Evolutionary conservation across 37 sponge, comb jelly and placozoan genomes (phyloP).

Genomic region (Bolinopsis microptera): DNA sequence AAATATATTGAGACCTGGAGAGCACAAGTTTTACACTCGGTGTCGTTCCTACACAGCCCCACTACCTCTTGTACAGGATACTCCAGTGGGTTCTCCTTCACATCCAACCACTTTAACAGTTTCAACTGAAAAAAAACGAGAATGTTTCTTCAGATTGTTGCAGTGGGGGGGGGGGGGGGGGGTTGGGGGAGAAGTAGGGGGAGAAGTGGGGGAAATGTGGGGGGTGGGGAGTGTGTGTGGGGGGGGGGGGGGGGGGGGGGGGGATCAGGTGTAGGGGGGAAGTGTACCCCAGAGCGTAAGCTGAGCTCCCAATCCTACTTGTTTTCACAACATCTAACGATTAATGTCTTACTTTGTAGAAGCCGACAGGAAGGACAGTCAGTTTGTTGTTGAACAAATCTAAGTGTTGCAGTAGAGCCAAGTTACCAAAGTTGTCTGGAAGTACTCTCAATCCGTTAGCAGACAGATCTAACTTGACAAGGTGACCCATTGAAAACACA

Average conservation of each 20-base stretch:
- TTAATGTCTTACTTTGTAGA: background rate
- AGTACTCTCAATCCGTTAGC: background rate
- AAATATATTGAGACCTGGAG: too few relatives aligned
- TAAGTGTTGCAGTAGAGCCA: slow-evolving; percentile 30
- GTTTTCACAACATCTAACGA: too few relatives aligned
- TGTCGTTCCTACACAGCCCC: slow-evolving; percentile 11
- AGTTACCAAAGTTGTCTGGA: slow-evolving; percentile 10
- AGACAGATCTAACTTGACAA: slow-evolving; percentile 53
- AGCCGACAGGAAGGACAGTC: background rate
- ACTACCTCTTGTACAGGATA: background rate
- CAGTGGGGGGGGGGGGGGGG: too few relatives aligned
- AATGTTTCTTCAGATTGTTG: background rate
- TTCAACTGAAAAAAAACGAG: slow-evolving; percentile 20
- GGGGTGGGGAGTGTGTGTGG: too few relatives aligned
- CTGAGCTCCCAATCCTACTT: too few relatives aligned
- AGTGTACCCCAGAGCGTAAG: too few relatives aligned
- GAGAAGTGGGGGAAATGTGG: too few relatives aligned
- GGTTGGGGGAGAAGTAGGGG: too few relatives aligned
- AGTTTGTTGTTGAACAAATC: slow-evolving; percentile 12
- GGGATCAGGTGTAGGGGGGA: too few relatives aligned
- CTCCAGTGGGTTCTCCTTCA: slow-evolving; percentile 42
- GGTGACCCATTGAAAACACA: slow-evolving; percentile 29
- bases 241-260: too few relatives aligned
- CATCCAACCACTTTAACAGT: slow-evolving; percentile 28
- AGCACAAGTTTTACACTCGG: slow-evolving; percentile 16